phyloP scores from a whole-genome alignment of 2,888 invertebrate species.

The Napeogenes sylphis region DNA sequence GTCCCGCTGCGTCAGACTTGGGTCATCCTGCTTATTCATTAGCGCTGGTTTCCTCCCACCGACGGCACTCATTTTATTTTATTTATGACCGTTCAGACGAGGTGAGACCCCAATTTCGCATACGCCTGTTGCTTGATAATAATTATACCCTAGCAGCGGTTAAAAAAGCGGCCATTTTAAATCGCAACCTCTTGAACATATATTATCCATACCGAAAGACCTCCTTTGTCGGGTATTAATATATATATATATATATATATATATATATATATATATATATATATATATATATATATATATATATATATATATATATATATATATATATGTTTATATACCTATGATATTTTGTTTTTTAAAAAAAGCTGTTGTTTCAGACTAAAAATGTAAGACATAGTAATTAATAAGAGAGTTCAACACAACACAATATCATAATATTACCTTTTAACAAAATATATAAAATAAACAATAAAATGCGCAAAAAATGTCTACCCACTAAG shows the following conservation, averaged over 20 bases:
- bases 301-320: no score
- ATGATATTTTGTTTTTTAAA: no score
- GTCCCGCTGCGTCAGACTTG: conserved; percentile 38
- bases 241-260: no score
- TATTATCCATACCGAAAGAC: conserved; percentile 20
- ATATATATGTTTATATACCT: no score
- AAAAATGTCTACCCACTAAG: conserved; percentile 12
- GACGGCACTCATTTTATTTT: conserved; percentile 70
- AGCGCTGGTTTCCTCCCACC: conserved; percentile 70
- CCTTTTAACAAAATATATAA: no score
- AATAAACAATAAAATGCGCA: conserved; percentile 4
- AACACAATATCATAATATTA: no score
- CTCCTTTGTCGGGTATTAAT: not conserved
- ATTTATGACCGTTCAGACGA: conserved; percentile 69
- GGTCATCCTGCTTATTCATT: conserved; percentile 65
- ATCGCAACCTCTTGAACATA: conserved; percentile 39
- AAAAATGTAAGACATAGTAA: no score
- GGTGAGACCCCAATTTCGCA: conserved; percentile 78
- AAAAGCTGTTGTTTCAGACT: no score
- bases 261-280: no score
- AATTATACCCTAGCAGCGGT: conserved; percentile 68
- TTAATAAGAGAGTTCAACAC: no score
- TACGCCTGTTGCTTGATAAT: conserved; percentile 71
- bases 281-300: no score
- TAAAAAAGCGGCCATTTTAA: conserved; percentile 71